A percentile compares a stretch with the other conserved stretches of the same genome.
These are phyloP conservation scores for Oopsacas minuta DNA, from an alignment of 37 sponge, comb jelly and placozoan species.

Conservation along the genomic window DNA sequence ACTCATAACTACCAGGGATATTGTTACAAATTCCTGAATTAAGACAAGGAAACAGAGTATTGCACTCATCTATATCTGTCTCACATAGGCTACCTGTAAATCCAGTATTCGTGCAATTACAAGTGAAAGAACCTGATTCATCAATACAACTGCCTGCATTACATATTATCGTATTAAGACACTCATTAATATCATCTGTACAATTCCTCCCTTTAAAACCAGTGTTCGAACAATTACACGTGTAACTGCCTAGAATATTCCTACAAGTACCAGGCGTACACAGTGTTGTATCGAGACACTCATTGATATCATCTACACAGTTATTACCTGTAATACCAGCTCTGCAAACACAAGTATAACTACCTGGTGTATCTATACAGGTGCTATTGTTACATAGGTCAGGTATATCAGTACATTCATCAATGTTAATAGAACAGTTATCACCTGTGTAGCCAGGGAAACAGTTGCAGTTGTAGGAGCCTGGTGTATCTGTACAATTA, in stretches of 20 bases:
- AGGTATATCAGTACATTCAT: neutral
- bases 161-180: neutral
- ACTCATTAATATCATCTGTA: neutral
- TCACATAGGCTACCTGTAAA: neutral
- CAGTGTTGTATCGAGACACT: neutral
- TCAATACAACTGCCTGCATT: neutral
- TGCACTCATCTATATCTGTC: neutral
- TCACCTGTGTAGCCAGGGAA: neutral
- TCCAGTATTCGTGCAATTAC: neutral
- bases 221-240: neutral
- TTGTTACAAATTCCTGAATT: neutral
- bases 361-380: neutral
- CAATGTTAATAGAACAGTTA: neutral
- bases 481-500: neutral
- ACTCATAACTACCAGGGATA: neutral
- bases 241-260: neutral
- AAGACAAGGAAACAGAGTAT: neutral
- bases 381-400: neutral
- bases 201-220: neutral
- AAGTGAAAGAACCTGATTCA: neutral
- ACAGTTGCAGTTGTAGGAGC: neutral
- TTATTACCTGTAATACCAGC: neutral
- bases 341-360: neutral
- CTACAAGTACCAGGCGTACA: neutral
- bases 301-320: neutral